Percentiles rank a stretch among this genome's conserved stretches.
Conservation (phyloP, 2,797 vertebrate species). For the Phoebastria nigripes region DNA sequence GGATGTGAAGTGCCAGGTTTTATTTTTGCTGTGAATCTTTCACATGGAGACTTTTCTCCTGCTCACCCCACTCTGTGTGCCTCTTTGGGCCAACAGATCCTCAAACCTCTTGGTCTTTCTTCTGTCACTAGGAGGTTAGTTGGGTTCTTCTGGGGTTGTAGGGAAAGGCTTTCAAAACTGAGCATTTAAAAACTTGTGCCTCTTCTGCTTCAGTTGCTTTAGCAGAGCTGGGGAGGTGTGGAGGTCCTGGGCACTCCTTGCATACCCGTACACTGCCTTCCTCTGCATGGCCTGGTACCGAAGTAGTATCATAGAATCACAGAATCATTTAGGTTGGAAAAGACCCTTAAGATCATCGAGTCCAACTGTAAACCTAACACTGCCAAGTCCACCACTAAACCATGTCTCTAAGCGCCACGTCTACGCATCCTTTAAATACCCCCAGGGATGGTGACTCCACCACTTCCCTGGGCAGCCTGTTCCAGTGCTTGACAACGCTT, state of each 20-base stretch:
- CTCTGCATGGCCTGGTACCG: accelerated
- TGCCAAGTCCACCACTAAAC: not conserved
- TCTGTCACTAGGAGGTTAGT: not conserved
- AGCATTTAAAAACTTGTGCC: not conserved
- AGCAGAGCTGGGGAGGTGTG: not conserved
- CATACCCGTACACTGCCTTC: not conserved
- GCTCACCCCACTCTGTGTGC: not conserved
- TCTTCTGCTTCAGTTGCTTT: constrained; percentile 28
- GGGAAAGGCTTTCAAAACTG: not conserved
- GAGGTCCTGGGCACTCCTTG: not conserved
- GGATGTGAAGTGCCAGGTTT: not conserved
- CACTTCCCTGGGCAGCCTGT: not conserved
- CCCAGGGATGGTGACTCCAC: not conserved
- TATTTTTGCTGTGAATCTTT: not conserved
- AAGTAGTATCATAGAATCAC: not conserved
- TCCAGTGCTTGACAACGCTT: not conserved
- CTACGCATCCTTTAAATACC: accelerated
- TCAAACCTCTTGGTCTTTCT: not conserved
- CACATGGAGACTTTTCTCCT: not conserved
- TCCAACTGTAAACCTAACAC: accelerated
- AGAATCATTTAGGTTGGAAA: not conserved
- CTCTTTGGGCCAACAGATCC: not conserved
- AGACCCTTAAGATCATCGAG: not conserved
- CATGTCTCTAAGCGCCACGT: accelerated
- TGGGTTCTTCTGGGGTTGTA: not conserved